Evolutionary conservation across 2,113 vertebrate species (phyloP).

Genomic region (Gymnocephalus cernua): DNA sequence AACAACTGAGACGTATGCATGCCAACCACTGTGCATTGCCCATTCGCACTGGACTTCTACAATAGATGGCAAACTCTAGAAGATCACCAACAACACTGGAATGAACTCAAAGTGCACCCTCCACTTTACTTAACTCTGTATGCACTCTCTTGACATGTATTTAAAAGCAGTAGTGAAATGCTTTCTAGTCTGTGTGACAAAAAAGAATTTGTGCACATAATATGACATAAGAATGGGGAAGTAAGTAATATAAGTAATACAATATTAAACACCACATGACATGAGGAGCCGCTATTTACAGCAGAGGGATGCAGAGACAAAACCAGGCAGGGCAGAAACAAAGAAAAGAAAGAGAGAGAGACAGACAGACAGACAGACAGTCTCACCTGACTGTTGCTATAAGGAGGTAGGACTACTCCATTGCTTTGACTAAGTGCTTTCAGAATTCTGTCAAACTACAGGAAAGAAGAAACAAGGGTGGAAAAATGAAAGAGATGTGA

Average conservation of each 20-base stretch:
- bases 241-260: too few relatives aligned
- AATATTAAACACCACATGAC: slow-evolving; percentile 33
- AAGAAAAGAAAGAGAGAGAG: slow-evolving; percentile 23
- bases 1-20: slow-evolving; percentile 15
- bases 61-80: not conserved
- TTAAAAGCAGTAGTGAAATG: slow-evolving; percentile 12
- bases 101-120: not conserved
- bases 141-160: slow-evolving; percentile 13
- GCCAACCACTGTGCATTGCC: not conserved
- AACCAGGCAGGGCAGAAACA: slow-evolving; percentile 17
- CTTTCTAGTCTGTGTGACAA: not conserved
- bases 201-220: not conserved
- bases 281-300: slow-evolving; percentile 24
- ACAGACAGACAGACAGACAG: slow-evolving; percentile 49
- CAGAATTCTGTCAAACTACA: slow-evolving; percentile 81
- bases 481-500: slow-evolving; percentile 38
- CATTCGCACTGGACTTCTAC: not conserved
- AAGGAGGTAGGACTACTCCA: slow-evolving; percentile 77
- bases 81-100: not conserved
- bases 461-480: slow-evolving; percentile 49
- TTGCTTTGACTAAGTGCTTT: slow-evolving; percentile 82
- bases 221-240: not conserved
- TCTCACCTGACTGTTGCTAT: slow-evolving; percentile 81
- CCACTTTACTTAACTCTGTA: not conserved
- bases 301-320: slow-evolving; percentile 26